Evolutionary conservation across 1,140 invertebrate genomes (phyloP).

Genomic region (Hyles vespertilio): DNA sequence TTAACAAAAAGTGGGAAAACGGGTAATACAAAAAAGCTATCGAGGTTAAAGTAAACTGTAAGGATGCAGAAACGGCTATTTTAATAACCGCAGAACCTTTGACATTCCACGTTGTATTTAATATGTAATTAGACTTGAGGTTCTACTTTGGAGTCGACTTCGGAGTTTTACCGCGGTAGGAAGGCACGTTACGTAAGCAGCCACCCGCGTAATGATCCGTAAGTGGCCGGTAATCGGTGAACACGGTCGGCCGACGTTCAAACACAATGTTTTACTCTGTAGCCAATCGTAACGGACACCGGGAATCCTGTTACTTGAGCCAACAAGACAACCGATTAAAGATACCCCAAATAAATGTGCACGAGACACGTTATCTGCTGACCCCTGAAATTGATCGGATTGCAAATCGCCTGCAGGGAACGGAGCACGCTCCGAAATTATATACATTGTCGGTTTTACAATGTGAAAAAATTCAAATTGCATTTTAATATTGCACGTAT

Average conservation of each 20-base stretch:
- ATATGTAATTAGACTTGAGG: background rate
- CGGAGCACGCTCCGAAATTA: constrained; percentile 46
- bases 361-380: constrained; percentile 37
- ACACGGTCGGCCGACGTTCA: constrained; percentile 19
- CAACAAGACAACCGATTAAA: constrained; percentile 38
- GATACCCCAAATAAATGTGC: constrained; percentile 35
- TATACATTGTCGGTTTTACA: constrained; percentile 21
- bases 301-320: constrained; percentile 39
- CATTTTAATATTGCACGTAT: constrained; percentile 14
- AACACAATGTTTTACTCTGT: constrained; percentile 33
- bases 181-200: constrained; percentile 38
- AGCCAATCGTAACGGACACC: constrained; percentile 40
- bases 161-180: background rate
- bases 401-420: constrained; percentile 35
- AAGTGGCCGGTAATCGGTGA: constrained; percentile 29
- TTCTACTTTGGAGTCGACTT: background rate
- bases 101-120: background rate
- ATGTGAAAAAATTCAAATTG: constrained; percentile 15
- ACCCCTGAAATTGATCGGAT: constrained; percentile 50
- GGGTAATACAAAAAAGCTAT: background rate
- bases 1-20: constrained; percentile 6
- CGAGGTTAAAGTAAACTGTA: background rate
- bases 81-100: background rate
- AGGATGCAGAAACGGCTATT: background rate
- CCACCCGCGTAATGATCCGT: constrained; percentile 36